Evolutionary conservation across 2,888 invertebrate genomes (phyloP), one percentile per base, ranked within the genome.

Genomic region (Agrotis puta): DNA sequence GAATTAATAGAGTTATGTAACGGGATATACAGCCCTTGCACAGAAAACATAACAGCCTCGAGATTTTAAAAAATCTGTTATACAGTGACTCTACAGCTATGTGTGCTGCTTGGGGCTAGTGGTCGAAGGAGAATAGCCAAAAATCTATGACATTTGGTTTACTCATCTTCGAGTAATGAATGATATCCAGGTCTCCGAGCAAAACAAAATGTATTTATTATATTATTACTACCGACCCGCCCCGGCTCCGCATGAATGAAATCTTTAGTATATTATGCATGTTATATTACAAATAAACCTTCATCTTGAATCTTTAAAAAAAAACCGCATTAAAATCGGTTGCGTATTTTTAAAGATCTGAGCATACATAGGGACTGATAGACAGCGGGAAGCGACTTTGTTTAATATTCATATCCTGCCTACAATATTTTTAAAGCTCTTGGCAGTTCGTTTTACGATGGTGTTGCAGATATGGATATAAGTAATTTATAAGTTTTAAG

Each of bases 161-260:
- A 56, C 54, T 48, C 39, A n/a, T 51, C 51, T 7, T 64, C 53
- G 43, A 64, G 54, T 22, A 43, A 64, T 65, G 47, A 64, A 48
- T 54, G 24, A 43, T 68, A 22, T 16, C 22, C 53, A 14, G 51
- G 22, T 13, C 9, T 67, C 7, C 47, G 22, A 56, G 9, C n/a
- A 43, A 47, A 64, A 20, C 14, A 24, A 6, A 43, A 20, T 43
- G 9, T 9, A 39, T 39, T 48, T 56, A 33, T 33, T 56, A 13
- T n/a, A 16, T 53, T 24, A 24, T 47, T 22, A n/a, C n/a, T n/a
- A n/a, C n/a, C n/a, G n/a, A n/a, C n/a, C n/a, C n/a, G n/a, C n/a
- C n/a, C n/a, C n/a, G n/a, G n/a, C n/a, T n/a, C n/a, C n/a, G n/a
- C n/a, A n/a, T n/a, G n/a, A n/a, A n/a, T n/a, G n/a, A n/a, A n/a